Evolutionary conservation across 1,140 invertebrate genomes (phyloP).

Genomic region (Trachymyrmex septentrionalis): DNA sequence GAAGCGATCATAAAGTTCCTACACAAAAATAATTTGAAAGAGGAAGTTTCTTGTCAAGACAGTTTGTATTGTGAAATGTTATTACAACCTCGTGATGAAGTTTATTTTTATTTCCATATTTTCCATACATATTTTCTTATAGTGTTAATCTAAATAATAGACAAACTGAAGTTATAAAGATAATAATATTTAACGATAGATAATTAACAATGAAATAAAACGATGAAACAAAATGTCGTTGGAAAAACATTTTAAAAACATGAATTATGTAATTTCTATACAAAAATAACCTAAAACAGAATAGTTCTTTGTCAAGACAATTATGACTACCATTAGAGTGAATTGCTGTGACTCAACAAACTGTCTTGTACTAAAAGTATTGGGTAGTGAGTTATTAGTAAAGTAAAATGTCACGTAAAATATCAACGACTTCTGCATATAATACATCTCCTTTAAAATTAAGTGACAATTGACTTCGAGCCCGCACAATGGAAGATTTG

Average conservation of each 20-base stretch:
- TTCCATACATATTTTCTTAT: not conserved
- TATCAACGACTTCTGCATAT: not conserved
- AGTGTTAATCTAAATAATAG: not conserved
- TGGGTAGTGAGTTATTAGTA: not conserved
- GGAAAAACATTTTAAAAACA: not conserved
- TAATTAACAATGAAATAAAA: not conserved
- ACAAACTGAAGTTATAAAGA: constrained; percentile 4
- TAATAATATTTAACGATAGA: not conserved
- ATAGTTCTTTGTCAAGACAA: no score
- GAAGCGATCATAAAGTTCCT: not conserved
- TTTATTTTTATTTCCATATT: not conserved
- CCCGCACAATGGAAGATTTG: constrained; percentile 33
- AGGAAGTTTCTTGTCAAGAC: not conserved
- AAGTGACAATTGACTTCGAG: not conserved
- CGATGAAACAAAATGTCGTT: not conserved
- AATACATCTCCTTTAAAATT: constrained; percentile 4
- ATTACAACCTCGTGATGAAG: not conserved
- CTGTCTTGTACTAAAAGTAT: not conserved
- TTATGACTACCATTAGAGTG: no score
- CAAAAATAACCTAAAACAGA: not conserved
- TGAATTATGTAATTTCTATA: not conserved
- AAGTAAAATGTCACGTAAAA: not conserved
- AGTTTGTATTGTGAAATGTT: not conserved
- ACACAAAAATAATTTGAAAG: not conserved
- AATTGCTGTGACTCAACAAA: not conserved